These are phyloP conservation scores for Pseudomyrmex gracilis DNA, from an alignment of 1,140 invertebrate genomes.

Conservation along the genomic window DNA sequence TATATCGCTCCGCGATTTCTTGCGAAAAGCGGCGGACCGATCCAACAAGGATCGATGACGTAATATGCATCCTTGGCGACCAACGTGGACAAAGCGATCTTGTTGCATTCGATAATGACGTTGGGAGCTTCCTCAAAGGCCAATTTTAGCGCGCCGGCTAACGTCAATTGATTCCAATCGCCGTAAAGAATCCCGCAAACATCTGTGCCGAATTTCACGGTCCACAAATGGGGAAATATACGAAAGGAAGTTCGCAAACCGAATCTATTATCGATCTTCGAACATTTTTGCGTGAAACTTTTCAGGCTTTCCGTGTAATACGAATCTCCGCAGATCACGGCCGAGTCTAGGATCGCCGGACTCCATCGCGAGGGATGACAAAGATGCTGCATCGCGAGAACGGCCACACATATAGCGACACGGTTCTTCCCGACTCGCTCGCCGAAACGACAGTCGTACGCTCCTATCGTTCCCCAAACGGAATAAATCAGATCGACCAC, in stretches of 20 bases:
- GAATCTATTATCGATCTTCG: conserved; percentile 74
- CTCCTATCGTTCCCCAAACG: conserved; percentile 81
- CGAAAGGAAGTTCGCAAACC: conserved; percentile 76
- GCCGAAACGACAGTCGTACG: conserved; percentile 78
- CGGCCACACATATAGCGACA: conserved; percentile 77
- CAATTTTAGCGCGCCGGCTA: conserved; percentile 63
- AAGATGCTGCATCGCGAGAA: conserved; percentile 77
- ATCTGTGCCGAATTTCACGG: conserved; percentile 71
- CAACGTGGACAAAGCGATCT: conserved; percentile 73
- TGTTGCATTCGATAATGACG: conserved; percentile 77
- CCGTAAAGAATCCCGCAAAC: conserved; percentile 80
- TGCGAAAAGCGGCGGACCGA: conserved; percentile 80
- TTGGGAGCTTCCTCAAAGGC: conserved; percentile 66
- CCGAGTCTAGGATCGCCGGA: conserved; percentile 79
- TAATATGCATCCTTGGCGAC: conserved; percentile 76
- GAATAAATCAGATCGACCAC: conserved; percentile 81
- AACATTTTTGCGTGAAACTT: conserved; percentile 32
- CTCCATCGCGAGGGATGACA: conserved; percentile 81
- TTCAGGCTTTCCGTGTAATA: conserved; percentile 80
- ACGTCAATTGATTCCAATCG: conserved; percentile 40
- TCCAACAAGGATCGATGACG: conserved; percentile 78
- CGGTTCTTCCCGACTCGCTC: conserved; percentile 78
- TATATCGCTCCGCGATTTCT: conserved; percentile 79
- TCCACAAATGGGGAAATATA: conserved; percentile 79
- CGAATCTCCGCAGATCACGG: conserved; percentile 79